Conservation (phyloP, 2,888 invertebrate species). For the Parapristionchus giblindavisi region DNA sequence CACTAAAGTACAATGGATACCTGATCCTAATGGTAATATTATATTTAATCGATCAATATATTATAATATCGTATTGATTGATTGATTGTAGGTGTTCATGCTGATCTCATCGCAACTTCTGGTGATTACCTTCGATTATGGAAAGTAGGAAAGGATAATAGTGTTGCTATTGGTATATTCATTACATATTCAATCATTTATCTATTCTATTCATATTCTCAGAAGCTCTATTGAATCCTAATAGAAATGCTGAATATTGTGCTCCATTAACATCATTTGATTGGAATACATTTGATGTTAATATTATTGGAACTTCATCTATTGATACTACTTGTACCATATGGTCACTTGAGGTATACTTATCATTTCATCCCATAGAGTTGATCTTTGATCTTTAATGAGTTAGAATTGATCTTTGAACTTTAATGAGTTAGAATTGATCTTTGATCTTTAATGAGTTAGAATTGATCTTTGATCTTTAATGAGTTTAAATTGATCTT, state of each 20-base stretch:
- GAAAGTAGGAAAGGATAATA: slow-evolving; percentile 72
- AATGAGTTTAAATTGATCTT: no score
- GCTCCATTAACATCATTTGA: slow-evolving; percentile 98
- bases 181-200: no score
- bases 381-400: no score
- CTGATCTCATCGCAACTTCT: slow-evolving; percentile 91
- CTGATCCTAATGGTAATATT: slow-evolving; percentile 48
- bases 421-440: no score
- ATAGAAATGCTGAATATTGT: slow-evolving; percentile 99
- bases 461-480: no score
- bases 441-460: no score
- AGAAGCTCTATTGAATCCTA: slow-evolving; percentile 96
- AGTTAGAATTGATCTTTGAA: no score
- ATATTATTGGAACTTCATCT: slow-evolving; percentile 94
- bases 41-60: not conserved
- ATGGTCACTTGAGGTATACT: slow-evolving; percentile 91
- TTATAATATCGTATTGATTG: not conserved
- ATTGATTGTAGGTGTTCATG: slow-evolving; percentile 81
- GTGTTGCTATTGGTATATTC: slow-evolving; percentile 36
- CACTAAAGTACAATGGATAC: slow-evolving; percentile 82
- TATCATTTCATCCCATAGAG: no score
- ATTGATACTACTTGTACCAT: slow-evolving; percentile 99
- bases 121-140: slow-evolving; percentile 97
- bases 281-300: slow-evolving; percentile 98
- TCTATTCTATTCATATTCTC: not conserved